Conservation (phyloP, 2,113 vertebrate genomes). For the Scopus umbretta region DNA sequence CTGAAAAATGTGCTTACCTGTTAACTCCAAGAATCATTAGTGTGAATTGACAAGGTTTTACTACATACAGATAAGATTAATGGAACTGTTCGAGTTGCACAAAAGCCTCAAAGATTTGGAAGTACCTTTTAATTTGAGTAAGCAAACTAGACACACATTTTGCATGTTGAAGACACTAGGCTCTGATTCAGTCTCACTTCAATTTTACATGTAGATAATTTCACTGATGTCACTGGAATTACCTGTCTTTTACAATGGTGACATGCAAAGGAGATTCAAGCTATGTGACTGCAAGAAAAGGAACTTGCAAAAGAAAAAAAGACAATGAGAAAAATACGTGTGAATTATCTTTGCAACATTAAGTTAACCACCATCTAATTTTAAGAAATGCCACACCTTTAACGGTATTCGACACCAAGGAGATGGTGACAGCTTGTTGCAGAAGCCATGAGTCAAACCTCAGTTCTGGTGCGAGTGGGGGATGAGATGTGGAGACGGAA, state of each 20-base stretch:
- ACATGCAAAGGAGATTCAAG: neutral
- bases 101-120: neutral
- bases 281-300: neutral
- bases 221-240: neutral
- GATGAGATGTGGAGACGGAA: neutral
- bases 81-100: neutral
- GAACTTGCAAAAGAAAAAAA: neutral
- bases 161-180: neutral
- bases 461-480: neutral
- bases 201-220: neutral
- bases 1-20: slow-evolving; percentile 63
- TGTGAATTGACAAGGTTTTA: slow-evolving; percentile 50
- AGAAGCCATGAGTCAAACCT: neutral
- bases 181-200: neutral
- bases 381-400: neutral
- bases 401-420: neutral
- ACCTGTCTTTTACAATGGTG: neutral
- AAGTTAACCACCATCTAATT: neutral
- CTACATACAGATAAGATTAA: slow-evolving; percentile 55
- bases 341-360: neutral
- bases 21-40: slow-evolving; percentile 29
- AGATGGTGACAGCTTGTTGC: neutral
- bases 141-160: neutral
- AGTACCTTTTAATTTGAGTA: neutral
- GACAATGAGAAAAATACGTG: fast-evolving